phyloP scores from a whole-genome alignment of 2,797 vertebrate species.

The Oreochromis grahami region DNA sequence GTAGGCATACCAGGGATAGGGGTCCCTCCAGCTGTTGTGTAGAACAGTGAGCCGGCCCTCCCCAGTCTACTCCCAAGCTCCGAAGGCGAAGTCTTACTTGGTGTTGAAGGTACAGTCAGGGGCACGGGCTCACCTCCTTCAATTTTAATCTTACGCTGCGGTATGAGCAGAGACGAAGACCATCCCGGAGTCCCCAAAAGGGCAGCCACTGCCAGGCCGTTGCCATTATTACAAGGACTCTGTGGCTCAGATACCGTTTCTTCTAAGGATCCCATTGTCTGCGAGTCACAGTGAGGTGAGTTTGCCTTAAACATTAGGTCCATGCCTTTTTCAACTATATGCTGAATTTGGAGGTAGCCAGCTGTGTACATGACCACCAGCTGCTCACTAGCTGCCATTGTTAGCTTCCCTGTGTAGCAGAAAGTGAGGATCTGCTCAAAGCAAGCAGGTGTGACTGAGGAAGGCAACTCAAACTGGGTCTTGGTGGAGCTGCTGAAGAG shows the following conservation, averaged over 20 bases:
- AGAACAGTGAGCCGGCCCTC: slow-evolving; percentile 67
- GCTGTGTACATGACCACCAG: slow-evolving; percentile 99
- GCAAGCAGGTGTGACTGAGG: slow-evolving; percentile 92
- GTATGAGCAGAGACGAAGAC: slow-evolving; percentile 82
- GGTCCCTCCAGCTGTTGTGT: slow-evolving; percentile 70
- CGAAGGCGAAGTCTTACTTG: slow-evolving; percentile 69
- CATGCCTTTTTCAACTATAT: slow-evolving; percentile 96
- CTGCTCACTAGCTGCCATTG: slow-evolving; percentile 98
- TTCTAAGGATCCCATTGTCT: slow-evolving; percentile 87
- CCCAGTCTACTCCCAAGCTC: slow-evolving; percentile 62
- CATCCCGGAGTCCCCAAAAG: slow-evolving; percentile 76
- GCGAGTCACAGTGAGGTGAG: slow-evolving; percentile 99
- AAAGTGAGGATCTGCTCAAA: slow-evolving; percentile 99
- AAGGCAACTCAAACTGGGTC: slow-evolving; percentile 94
- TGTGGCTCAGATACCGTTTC: slow-evolving; percentile 92
- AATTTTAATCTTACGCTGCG: slow-evolving; percentile 86
- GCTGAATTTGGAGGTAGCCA: slow-evolving; percentile 98
- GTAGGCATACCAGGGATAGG: slow-evolving; percentile 81
- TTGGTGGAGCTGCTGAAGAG: slow-evolving; percentile 96
- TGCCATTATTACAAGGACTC: slow-evolving; percentile 86
- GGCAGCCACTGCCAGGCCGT: slow-evolving; percentile 58
- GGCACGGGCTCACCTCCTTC: slow-evolving; percentile 83
- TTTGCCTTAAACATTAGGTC: slow-evolving; percentile 99
- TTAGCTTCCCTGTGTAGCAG: slow-evolving; percentile 98
- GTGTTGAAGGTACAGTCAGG: slow-evolving; percentile 45